Evolutionary conservation across 2,888 invertebrate species (phyloP), one percentile per base, ranked within the genome.

Genomic region (Epiperipatus broadwayi): DNA sequence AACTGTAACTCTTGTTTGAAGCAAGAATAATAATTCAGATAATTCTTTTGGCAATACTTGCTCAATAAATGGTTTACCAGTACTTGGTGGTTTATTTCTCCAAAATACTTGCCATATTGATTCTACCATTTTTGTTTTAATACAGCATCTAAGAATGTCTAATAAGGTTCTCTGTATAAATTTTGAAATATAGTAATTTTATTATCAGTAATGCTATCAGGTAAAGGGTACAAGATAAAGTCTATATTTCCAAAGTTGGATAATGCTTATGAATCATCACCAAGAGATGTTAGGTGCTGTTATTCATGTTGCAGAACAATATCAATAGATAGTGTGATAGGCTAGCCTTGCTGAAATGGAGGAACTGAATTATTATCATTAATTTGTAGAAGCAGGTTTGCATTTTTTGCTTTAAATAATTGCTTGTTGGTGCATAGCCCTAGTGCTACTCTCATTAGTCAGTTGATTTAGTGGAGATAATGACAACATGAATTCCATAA

Each of bases 41-140:
- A n/a, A n/a, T n/a, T n/a, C n/a, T n/a, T n/a, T n/a, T n/a, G n/a
- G n/a, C n/a, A n/a, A n/a, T n/a, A n/a, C n/a, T n/a, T n/a, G n/a
- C n/a, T n/a, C n/a, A n/a, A n/a, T n/a, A n/a, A n/a, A n/a, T n/a
- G n/a, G n/a, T n/a, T n/a, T n/a, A n/a, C n/a, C n/a, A n/a, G n/a
- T n/a, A n/a, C n/a, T n/a, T n/a, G n/a, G n/a, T n/a, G n/a, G n/a
- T n/a, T 37, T 39, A 40, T 49, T 57, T 40, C 59, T 52, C 95
- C 95, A 95, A 67, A 95, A 95, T 49, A 76, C 73, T 44, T 81
- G 72, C 72, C 93, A 89, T 18, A 85, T 64, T 25, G 80, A 78
- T 59, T 93, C 91, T 44, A 93, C 78, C 0, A 78, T 78, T 29
- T 85, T 47, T 93, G 69, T 53, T 78, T 80, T 30, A 84, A 71